A percentile compares a stretch with the other conserved stretches of the same genome.
These are phyloP conservation scores for Argyresthia albistria DNA, from an alignment of 2,888 invertebrate species.

Conservation along the genomic window DNA sequence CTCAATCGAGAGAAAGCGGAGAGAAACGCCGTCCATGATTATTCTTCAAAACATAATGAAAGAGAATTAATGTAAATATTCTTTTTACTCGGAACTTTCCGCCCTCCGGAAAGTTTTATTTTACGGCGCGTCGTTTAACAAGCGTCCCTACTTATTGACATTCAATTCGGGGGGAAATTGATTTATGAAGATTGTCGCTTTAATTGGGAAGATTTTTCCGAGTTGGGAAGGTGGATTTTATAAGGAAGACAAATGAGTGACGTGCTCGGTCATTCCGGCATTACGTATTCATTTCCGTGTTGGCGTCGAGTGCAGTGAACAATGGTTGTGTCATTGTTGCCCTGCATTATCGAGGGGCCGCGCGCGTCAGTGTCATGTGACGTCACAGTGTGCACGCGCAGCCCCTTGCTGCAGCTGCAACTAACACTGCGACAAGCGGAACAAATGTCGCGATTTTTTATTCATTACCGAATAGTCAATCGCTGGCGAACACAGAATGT, in stretches of 20 bases:
- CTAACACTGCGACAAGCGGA: conserved; percentile 34
- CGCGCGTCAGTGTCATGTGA: conserved; percentile 2
- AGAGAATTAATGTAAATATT: conserved; percentile 75
- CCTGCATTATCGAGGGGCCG: conserved; percentile 49
- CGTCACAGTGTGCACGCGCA: conserved; percentile 6
- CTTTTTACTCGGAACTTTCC: conserved; percentile 65
- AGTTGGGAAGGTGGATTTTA: background rate
- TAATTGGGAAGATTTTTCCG: conserved; percentile 59
- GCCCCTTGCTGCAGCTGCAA: conserved; percentile 42
- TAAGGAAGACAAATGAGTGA: conserved; percentile 2
- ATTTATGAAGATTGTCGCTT: conserved; percentile 71
- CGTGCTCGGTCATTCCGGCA: background rate
- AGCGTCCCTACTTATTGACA: conserved; percentile 71
- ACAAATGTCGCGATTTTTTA: conserved; percentile 47
- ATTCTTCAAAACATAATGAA: conserved; percentile 74
- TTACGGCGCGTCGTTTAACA: conserved; percentile 69
- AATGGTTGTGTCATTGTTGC: conserved; percentile 31
- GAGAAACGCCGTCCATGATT: conserved; percentile 67
- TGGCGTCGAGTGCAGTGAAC: conserved; percentile 20
- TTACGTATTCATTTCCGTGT: conserved; percentile 1
- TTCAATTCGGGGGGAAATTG: conserved; percentile 72
- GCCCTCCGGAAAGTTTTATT: conserved; percentile 72
- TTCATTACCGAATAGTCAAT: conserved; percentile 21
- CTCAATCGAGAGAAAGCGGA: conserved; percentile 64
- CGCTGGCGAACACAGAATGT: no score